Evolutionary conservation across 2,888 invertebrate genomes (phyloP).

Genomic region (Leptothorax acervorum): DNA sequence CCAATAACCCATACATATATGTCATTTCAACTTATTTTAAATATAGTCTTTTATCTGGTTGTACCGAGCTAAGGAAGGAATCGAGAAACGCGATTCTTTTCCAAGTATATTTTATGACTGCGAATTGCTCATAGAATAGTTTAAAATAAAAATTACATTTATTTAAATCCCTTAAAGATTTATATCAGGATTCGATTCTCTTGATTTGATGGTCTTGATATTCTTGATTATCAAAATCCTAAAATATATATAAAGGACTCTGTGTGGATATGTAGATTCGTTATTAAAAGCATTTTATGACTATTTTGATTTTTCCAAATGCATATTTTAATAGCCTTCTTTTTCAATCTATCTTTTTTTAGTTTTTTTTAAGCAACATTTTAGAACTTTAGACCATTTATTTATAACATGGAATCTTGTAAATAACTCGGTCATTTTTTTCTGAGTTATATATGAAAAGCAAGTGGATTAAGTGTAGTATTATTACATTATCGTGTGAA

Average conservation of each 20-base stretch:
- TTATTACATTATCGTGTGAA: not conserved
- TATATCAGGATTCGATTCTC: not conserved
- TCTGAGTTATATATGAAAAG: not conserved
- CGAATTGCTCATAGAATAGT: not conserved
- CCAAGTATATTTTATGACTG: not conserved
- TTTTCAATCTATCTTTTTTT: not conserved
- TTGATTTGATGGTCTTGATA: not conserved
- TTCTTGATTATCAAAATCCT: not conserved
- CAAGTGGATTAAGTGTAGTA: not conserved
- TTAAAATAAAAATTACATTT: slow-evolving; percentile 12
- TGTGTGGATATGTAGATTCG: not conserved
- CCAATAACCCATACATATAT: slow-evolving; percentile 34
- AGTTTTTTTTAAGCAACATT: not conserved
- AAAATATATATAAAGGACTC: not conserved
- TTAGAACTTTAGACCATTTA: not conserved
- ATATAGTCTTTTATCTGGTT: slow-evolving; percentile 4
- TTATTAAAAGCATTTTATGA: not conserved
- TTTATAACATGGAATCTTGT: not conserved
- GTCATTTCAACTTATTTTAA: slow-evolving; percentile 10
- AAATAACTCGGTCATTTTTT: not conserved
- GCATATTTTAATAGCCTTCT: not conserved
- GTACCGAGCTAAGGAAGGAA: not conserved
- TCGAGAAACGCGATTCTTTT: not conserved
- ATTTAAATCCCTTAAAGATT: not conserved
- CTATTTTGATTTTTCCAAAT: not conserved